Evolutionary conservation across 2,797 vertebrate species (phyloP), one percentile per base, ranked within the genome.

Genomic region (Bradypus variegatus): DNA sequence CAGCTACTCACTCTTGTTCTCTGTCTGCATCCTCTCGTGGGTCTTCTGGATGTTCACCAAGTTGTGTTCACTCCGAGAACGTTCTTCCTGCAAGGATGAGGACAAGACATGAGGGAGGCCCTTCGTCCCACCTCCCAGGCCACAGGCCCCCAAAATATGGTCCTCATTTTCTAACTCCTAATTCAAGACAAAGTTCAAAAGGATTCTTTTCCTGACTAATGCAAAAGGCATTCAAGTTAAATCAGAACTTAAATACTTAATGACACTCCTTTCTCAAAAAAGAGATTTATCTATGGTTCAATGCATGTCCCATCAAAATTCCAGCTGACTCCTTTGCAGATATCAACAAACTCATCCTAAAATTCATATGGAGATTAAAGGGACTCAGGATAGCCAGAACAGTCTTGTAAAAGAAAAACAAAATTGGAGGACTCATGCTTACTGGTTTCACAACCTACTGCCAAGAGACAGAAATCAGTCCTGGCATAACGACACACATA

Each of bases 31-130:
- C 93, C 98, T 97, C 97, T 99, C 98, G 0, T 99, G 98, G 0
- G 98, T 99, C 92, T 99, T 99, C 98, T 99, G 98, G 81, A 99
- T 99, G 96, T 99, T 99, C 94, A 99, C 98, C 90, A 99, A 97
- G 53, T 99, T 99, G 97, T 99, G 98, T 96, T 99, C 98, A 21
- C 98, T 99, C 92, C 98, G 97, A 0, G 98, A 98, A 9, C 98
- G 97, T 92, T 99, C 98, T 96, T 99, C 98, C 98, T 99, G 95
- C 2, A 73, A 95, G 62, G 70, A 90, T 1, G 7, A 92, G 62
- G 89, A 69, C 79, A 70, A 41, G 72, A 33, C 41, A 9, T 38
- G 81, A 87, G 12, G 5, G 3, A 7, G 18, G 60, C 53, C 75
- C 14, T 70, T 16, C 2, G 12, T 14, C 65, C 77, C 3, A 67